phyloP scores from a whole-genome alignment of 2,888 invertebrate genomes.

The Lutraria lutraria region DNA sequence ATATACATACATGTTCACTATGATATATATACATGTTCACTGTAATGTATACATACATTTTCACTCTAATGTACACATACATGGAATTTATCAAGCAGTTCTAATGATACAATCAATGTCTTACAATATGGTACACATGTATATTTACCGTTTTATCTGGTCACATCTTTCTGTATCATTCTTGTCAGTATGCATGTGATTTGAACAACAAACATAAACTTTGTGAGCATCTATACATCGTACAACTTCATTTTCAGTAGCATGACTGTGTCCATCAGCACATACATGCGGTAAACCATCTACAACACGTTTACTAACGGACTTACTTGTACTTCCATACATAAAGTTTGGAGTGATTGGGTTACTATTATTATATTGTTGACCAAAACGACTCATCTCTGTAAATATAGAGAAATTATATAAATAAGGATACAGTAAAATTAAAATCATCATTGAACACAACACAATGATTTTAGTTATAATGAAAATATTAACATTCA shows the following conservation, averaged over 20 bases:
- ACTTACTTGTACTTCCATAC: constrained; percentile 15
- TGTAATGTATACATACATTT: neutral
- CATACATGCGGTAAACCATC: constrained; percentile 62
- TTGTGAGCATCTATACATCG: constrained; percentile 65
- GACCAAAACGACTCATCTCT: constrained; percentile 55
- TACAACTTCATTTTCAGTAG: constrained; percentile 52
- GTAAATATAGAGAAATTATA: neutral
- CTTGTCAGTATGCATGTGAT: constrained; percentile 64
- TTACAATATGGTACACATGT: neutral
- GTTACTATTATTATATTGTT: constrained; percentile 31
- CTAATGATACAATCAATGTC: no score
- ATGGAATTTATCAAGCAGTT: no score
- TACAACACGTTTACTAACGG: constrained; percentile 28
- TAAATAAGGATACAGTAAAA: neutral
- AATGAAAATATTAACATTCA: neutral
- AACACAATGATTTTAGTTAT: neutral
- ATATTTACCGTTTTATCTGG: constrained; percentile 56
- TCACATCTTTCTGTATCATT: constrained; percentile 61
- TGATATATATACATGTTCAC: neutral
- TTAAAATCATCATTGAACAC: neutral
- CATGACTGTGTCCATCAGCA: constrained; percentile 67
- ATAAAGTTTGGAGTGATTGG: constrained; percentile 43
- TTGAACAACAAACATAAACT: constrained; percentile 63
- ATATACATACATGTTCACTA: constrained; percentile 5
- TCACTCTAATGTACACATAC: no score